Conservation (phyloP, 1,140 invertebrate species). For the Samia ricini region DNA sequence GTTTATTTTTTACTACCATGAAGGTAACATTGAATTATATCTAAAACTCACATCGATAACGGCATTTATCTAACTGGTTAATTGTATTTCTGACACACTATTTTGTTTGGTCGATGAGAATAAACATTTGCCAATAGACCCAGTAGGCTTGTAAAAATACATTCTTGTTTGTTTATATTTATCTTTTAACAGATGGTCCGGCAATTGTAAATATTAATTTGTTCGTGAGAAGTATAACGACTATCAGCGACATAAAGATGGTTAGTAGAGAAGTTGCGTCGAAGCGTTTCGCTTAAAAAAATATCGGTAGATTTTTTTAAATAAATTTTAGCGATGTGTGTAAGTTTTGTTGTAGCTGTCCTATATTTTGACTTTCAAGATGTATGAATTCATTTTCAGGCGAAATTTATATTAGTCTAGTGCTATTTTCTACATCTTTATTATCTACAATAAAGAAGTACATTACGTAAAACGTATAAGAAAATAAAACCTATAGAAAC, state of each 20-base stretch:
- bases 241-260: slow-evolving; percentile 99
- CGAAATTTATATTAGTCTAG: no score
- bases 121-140: no score
- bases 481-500: not conserved
- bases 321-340: not conserved
- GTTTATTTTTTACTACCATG: no score
- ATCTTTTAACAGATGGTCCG: slow-evolving; percentile 85
- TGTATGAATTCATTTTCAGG: not conserved
- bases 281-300: not conserved
- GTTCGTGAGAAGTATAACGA: slow-evolving; percentile 97
- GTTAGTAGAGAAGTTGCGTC: slow-evolving; percentile 82
- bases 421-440: no score
- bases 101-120: no score
- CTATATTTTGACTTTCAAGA: not conserved
- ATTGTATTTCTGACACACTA: no score
- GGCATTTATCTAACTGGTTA: no score
- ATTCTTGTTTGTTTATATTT: not conserved
- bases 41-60: no score
- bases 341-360: not conserved
- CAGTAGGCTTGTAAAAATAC: not conserved
- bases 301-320: not conserved
- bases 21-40: no score
- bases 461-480: no score
- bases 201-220: slow-evolving; percentile 96
- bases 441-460: no score